A percentile compares a stretch with the other conserved stretches of the same genome.
These are phyloP conservation scores for Agriopis leucophaearia DNA, from an alignment of 2,888 invertebrate species.

Conservation along the genomic window DNA sequence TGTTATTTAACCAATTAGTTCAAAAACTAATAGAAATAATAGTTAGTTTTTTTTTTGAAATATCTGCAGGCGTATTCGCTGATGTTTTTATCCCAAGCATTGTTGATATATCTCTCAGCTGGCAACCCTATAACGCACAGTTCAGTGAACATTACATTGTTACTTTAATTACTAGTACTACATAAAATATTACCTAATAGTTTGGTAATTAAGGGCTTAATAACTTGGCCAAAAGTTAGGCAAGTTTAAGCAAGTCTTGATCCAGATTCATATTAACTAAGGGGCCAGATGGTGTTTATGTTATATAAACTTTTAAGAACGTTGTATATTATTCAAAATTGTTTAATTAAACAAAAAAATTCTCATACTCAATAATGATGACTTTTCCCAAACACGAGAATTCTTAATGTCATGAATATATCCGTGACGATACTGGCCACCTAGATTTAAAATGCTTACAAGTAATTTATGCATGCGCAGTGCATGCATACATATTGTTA, in stretches of 20 bases:
- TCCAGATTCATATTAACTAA: conserved; percentile 1
- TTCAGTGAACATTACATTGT: conserved; percentile 27
- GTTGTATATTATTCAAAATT: no score
- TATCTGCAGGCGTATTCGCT: not conserved
- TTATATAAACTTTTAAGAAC: no score
- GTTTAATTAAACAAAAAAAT: no score
- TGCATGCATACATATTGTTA: conserved; percentile 24
- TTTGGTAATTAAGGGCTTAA: conserved; percentile 2
- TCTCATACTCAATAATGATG: not conserved
- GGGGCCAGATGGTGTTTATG: not conserved
- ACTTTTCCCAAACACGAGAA: not conserved
- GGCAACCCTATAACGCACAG: conserved; percentile 20
- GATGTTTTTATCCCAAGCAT: not conserved
- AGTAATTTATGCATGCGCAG: conserved; percentile 14
- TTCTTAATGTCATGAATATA: not conserved
- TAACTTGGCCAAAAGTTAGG: conserved; percentile 22
- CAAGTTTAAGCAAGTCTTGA: conserved; percentile 26
- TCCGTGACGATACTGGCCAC: conserved; percentile 8
- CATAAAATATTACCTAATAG: conserved; percentile 22
- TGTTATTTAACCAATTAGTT: not conserved
- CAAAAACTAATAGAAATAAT: no score
- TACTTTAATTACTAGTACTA: conserved; percentile 14
- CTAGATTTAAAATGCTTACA: conserved; percentile 20
- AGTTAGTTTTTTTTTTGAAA: no score
- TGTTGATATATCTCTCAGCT: not conserved